A percentile compares a stretch with the other conserved stretches of the same genome.
phyloP scores from a whole-genome alignment of 2,888 invertebrate species.

The Lymantria monacha region DNA sequence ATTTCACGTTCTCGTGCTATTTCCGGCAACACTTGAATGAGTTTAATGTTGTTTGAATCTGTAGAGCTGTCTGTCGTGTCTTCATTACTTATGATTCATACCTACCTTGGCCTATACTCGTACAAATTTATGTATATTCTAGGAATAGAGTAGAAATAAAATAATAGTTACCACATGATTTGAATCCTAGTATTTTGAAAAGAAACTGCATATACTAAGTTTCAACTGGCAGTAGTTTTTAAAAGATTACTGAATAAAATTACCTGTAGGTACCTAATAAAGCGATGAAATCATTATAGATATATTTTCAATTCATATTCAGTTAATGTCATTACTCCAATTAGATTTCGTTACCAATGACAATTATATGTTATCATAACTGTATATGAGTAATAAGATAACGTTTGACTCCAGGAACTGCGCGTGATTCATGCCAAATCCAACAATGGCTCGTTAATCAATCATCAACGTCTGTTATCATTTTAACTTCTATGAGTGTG shows the following conservation, averaged over 20 bases:
- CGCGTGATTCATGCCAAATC: constrained; percentile 48
- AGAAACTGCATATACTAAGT: no score
- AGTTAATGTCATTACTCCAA: background rate
- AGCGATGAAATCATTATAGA: no score
- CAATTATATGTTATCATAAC: constrained; percentile 31
- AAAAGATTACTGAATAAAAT: no score
- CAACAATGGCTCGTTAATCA: constrained; percentile 41
- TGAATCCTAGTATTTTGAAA: no score
- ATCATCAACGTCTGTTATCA: constrained; percentile 31
- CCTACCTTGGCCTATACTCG: constrained; percentile 28
- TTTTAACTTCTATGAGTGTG: constrained; percentile 32
- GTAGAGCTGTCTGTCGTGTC: constrained; percentile 17
- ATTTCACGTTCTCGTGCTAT: constrained; percentile 35
- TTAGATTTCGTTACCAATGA: constrained; percentile 19
- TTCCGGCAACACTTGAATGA: constrained; percentile 40
- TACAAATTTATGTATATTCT: constrained; percentile 20
- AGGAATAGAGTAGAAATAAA: constrained; percentile 10
- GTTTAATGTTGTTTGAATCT: constrained; percentile 17
- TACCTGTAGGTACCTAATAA: no score
- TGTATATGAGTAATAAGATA: constrained; percentile 56
- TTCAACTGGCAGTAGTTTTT: no score
- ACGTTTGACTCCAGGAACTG: constrained; percentile 44
- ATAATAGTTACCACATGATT: no score
- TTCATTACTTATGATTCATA: constrained; percentile 30
- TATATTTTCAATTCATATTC: no score